phyloP scores from a whole-genome alignment of 2,113 vertebrate species.

The Protobothrops mucrosquamatus region DNA sequence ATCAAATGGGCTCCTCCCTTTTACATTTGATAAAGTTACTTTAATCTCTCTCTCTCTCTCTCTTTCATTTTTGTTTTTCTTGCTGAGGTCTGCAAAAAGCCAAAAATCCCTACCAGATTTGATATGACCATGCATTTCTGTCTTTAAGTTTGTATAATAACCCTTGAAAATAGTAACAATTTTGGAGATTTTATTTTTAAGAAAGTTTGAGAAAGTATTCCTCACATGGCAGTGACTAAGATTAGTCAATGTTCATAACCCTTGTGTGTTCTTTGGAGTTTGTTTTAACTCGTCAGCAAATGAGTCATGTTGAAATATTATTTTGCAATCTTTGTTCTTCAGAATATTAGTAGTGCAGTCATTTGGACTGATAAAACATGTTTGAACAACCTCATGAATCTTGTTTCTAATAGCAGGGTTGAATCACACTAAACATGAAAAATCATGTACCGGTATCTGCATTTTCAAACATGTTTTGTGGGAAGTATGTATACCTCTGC shows the following conservation, averaged over 20 bases:
- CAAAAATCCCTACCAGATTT: not conserved
- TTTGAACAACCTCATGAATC: slow-evolving; percentile 23
- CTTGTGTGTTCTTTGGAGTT: slow-evolving; percentile 20
- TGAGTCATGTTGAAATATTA: slow-evolving; percentile 49
- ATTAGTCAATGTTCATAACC: slow-evolving; percentile 42
- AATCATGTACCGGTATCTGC: not conserved
- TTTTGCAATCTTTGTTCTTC: slow-evolving; percentile 38
- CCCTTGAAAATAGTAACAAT: not conserved
- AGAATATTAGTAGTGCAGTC: slow-evolving; percentile 49
- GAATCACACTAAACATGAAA: slow-evolving; percentile 33
- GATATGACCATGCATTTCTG: slow-evolving; percentile 21
- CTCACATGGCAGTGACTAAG: slow-evolving; percentile 25
- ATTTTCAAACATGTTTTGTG: slow-evolving; percentile 21
- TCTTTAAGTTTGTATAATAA: slow-evolving; percentile 25
- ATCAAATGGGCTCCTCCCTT: slow-evolving; percentile 9
- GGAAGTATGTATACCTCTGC: not conserved
- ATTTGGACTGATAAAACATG: slow-evolving; percentile 41
- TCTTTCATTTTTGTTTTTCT: slow-evolving; percentile 4
- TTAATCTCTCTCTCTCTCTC: not conserved
- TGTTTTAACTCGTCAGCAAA: slow-evolving; percentile 59
- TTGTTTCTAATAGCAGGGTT: slow-evolving; percentile 11
- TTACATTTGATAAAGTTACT: slow-evolving; percentile 15
- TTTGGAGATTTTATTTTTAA: slow-evolving; percentile 9
- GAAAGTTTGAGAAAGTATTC: not conserved
- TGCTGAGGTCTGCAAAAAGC: slow-evolving; percentile 20